phyloP scores from a whole-genome alignment of 2,797 vertebrate genomes.

The Aldrovandia affinis region DNA sequence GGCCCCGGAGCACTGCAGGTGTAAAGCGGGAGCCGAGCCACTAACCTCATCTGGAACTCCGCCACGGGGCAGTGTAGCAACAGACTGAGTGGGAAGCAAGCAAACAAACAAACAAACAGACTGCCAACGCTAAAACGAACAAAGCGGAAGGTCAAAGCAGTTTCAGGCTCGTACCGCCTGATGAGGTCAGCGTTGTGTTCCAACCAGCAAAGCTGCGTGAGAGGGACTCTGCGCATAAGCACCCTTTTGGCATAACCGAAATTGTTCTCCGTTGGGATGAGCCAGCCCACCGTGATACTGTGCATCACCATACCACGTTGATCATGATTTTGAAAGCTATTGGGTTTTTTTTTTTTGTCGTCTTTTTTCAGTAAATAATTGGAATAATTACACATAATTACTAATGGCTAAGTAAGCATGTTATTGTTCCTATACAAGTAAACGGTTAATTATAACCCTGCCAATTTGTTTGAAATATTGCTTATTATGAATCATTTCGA shows the following conservation, averaged over 20 bases:
- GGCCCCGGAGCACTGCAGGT: not conserved
- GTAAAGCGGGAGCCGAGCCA: not conserved
- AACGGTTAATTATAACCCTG: not conserved
- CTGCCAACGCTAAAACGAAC: no score
- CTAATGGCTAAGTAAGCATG: not conserved
- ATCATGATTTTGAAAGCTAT: not conserved
- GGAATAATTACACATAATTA: not conserved
- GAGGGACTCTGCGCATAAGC: no score
- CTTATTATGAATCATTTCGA: not conserved
- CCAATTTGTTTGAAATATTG: constrained; percentile 2
- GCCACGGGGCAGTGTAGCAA: not conserved
- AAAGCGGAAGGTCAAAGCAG: no score
- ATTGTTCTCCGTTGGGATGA: no score
- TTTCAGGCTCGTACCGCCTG: no score
- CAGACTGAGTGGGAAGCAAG: not conserved
- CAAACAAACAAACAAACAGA: constrained; percentile 4
- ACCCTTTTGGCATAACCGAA: no score
- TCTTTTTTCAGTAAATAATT: not conserved
- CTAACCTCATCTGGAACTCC: not conserved
- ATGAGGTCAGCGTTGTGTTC: no score
- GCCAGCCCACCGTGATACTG: not conserved
- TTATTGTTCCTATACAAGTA: not conserved
- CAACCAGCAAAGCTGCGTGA: not conserved
- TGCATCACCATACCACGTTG: not conserved
- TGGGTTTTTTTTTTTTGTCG: not conserved